Conservation (phyloP, 2,888 invertebrate species). For the Patella caerulea region DNA sequence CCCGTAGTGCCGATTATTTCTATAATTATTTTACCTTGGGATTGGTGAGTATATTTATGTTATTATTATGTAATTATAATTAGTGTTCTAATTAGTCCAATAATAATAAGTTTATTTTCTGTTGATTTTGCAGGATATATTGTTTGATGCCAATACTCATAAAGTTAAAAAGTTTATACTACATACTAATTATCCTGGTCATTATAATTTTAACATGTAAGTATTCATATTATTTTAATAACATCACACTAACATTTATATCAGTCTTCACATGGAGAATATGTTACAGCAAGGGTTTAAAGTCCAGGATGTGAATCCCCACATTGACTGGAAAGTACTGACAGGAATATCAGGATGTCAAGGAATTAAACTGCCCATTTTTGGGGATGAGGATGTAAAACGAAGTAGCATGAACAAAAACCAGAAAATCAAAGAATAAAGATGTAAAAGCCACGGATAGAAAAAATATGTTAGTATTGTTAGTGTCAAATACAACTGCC, state of each 20-base stretch:
- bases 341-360: too few relatives aligned
- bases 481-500: too few relatives aligned
- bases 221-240: slow-evolving; percentile 48
- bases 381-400: too few relatives aligned
- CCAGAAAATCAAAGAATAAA: too few relatives aligned
- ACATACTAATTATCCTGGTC: slow-evolving; percentile 99
- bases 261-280: too few relatives aligned
- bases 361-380: too few relatives aligned
- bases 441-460: too few relatives aligned
- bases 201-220: slow-evolving; percentile 99
- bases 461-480: too few relatives aligned
- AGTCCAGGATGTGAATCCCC: too few relatives aligned
- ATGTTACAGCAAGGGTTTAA: too few relatives aligned
- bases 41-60: slow-evolving; percentile 80
- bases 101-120: neutral
- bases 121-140: slow-evolving; percentile 81
- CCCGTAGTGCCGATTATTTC: slow-evolving; percentile 89
- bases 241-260: slow-evolving; percentile 8
- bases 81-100: neutral
- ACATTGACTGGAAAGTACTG: too few relatives aligned
- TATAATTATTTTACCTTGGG: slow-evolving; percentile 98
- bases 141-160: slow-evolving; percentile 96
- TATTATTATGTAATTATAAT: slow-evolving; percentile 74
- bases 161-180: slow-evolving; percentile 96
- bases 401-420: too few relatives aligned